Conservation (phyloP, 2,797 vertebrate species). For the Serranus cabrilla region DNA sequence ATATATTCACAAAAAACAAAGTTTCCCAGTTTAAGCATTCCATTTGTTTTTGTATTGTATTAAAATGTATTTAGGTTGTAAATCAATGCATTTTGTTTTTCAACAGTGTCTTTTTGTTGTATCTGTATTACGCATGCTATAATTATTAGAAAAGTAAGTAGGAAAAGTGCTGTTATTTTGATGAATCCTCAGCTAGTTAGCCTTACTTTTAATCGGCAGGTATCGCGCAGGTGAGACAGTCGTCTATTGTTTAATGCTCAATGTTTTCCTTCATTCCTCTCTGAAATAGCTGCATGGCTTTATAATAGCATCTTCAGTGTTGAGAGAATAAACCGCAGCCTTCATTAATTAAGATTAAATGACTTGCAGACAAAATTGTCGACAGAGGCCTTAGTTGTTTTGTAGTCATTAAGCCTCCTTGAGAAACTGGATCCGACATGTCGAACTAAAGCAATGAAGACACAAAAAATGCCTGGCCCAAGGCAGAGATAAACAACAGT, state of each 20-base stretch:
- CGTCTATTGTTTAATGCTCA: slow-evolving; percentile 64
- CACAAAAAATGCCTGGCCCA: slow-evolving; percentile 53
- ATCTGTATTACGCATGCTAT: neutral
- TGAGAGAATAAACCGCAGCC: slow-evolving; percentile 67
- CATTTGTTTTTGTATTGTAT: too few relatives aligned
- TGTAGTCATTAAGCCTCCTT: slow-evolving; percentile 68
- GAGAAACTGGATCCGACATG: slow-evolving; percentile 65
- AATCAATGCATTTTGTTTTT: too few relatives aligned
- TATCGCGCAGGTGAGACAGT: slow-evolving; percentile 64
- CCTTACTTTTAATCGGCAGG: slow-evolving; percentile 26
- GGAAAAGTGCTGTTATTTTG: slow-evolving; percentile 13
- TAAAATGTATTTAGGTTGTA: too few relatives aligned
- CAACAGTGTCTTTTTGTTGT: too few relatives aligned
- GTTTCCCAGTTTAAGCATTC: too few relatives aligned
- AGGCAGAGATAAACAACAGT: slow-evolving; percentile 64
- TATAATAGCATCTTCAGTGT: slow-evolving; percentile 55
- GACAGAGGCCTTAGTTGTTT: slow-evolving; percentile 64
- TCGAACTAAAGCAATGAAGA: slow-evolving; percentile 54
- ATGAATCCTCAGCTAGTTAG: slow-evolving; percentile 9
- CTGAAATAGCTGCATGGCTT: slow-evolving; percentile 57
- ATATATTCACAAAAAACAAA: too few relatives aligned
- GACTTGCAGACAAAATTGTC: slow-evolving; percentile 69
- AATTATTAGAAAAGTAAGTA: neutral
- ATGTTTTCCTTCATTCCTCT: slow-evolving; percentile 58
- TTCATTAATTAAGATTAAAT: slow-evolving; percentile 77